These are phyloP conservation scores for Aphelinus atriplicis DNA, from an alignment of 1,140 invertebrate genomes.

Conservation along the genomic window DNA sequence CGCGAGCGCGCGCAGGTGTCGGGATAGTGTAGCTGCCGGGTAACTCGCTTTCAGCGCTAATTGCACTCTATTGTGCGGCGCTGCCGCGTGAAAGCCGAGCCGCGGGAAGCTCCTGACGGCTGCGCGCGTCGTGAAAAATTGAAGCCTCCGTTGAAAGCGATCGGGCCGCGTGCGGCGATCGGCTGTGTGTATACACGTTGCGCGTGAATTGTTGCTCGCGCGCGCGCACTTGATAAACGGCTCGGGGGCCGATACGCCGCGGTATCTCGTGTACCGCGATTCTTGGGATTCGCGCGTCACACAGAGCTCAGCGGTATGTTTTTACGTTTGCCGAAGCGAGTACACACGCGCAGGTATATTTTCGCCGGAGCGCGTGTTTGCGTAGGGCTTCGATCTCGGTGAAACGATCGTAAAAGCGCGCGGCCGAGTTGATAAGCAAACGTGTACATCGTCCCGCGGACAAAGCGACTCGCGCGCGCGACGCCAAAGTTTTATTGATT, in stretches of 20 bases:
- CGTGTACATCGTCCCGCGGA: no score
- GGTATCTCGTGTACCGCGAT: no score
- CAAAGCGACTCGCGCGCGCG: no score
- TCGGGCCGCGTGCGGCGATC: neutral
- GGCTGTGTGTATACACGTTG: neutral
- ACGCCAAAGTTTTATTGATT: no score
- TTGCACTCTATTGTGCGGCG: slow-evolving; percentile 28
- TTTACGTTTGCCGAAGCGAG: no score
- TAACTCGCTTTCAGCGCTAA: slow-evolving; percentile 33
- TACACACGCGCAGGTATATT: no score
- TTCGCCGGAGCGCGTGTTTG: no score
- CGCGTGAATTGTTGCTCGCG: slow-evolving; percentile 2
- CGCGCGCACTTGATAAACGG: slow-evolving; percentile 21
- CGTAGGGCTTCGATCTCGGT: no score
- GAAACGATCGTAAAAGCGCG: no score
- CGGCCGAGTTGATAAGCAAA: no score
- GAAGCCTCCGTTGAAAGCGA: slow-evolving; percentile 23
- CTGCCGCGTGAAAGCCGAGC: slow-evolving; percentile 21
- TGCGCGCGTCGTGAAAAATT: slow-evolving; percentile 15
- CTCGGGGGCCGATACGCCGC: neutral
- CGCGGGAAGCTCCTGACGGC: neutral
- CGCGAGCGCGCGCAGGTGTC: neutral
- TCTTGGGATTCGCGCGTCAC: no score
- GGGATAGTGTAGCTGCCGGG: neutral
- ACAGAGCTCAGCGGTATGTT: no score